A percentile compares a stretch with the other conserved stretches of the same genome.
Conservation (phyloP, 2,797 vertebrate species). For the Tamandua tetradactyla region DNA sequence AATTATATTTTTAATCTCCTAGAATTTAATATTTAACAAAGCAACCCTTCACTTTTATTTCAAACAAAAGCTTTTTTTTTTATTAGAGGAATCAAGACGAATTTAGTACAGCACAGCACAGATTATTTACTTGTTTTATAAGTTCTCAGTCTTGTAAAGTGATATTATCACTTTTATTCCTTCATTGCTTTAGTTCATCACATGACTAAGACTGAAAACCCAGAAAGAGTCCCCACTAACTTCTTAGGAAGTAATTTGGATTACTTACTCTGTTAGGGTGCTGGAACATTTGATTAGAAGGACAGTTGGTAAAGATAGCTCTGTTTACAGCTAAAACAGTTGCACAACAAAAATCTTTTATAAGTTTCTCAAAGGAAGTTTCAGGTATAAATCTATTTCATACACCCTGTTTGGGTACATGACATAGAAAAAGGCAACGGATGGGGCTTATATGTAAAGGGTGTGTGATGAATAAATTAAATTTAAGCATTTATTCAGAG, state of each 20-base stretch:
- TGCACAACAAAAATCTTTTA: slow-evolving; percentile 11
- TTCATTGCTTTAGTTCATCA: slow-evolving; percentile 76
- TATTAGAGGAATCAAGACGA: slow-evolving; percentile 76
- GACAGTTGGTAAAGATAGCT: background rate
- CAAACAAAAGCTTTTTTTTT: slow-evolving; percentile 70
- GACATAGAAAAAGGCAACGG: background rate
- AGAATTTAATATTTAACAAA: slow-evolving; percentile 82
- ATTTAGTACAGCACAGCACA: slow-evolving; percentile 64
- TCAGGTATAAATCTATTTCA: background rate
- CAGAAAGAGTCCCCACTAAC: slow-evolving; percentile 67
- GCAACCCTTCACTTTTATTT: slow-evolving; percentile 67
- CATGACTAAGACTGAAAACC: slow-evolving; percentile 69
- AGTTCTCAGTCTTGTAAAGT: slow-evolving; percentile 78
- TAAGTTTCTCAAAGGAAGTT: slow-evolving; percentile 47
- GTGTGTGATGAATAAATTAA: background rate
- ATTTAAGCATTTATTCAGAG: background rate
- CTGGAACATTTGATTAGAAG: slow-evolving; percentile 51
- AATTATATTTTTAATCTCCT: slow-evolving; percentile 76
- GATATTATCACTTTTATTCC: slow-evolving; percentile 72
- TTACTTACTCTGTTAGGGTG: slow-evolving; percentile 67
- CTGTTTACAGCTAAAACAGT: slow-evolving; percentile 45
- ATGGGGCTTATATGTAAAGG: background rate
- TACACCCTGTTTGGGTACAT: background rate
- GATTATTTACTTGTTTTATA: slow-evolving; percentile 80
- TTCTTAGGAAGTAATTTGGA: slow-evolving; percentile 76